Percentiles rank a stretch among this genome's conserved stretches.
Conservation (phyloP, 2,113 vertebrate genomes). For the Indri indri region DNA sequence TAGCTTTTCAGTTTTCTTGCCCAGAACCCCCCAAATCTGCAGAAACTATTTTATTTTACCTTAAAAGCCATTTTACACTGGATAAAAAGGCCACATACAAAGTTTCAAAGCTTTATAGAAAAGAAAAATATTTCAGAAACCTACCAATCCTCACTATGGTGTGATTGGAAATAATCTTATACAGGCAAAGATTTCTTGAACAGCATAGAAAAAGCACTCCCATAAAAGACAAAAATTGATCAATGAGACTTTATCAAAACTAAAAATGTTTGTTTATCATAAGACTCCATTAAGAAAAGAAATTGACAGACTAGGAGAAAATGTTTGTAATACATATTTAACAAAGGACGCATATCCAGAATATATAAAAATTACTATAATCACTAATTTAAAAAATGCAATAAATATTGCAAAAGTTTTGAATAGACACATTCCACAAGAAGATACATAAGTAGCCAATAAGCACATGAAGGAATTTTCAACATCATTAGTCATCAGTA, state of each 20-base stretch:
- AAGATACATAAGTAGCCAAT: background rate
- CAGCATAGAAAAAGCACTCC: background rate
- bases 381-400: background rate
- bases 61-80: background rate
- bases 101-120: slow-evolving; percentile 17
- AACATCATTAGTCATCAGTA: background rate
- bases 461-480: background rate
- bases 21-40: background rate
- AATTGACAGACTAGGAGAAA: background rate
- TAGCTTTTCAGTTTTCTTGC: background rate
- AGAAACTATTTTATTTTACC: slow-evolving; percentile 7
- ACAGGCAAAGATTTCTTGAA: background rate
- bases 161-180: background rate
- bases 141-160: background rate
- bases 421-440: background rate
- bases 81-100: background rate
- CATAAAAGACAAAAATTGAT: background rate
- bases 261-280: background rate
- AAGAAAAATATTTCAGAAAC: background rate
- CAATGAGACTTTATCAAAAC: background rate
- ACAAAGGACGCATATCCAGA: background rate
- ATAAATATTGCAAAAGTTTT: background rate
- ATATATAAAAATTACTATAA: background rate
- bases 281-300: background rate
- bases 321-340: background rate